Percentiles rank a stretch among this genome's conserved stretches.
These are phyloP conservation scores for Neomicropteryx cornuta DNA, from an alignment of 1,140 invertebrate genomes.

Conservation along the genomic window DNA sequence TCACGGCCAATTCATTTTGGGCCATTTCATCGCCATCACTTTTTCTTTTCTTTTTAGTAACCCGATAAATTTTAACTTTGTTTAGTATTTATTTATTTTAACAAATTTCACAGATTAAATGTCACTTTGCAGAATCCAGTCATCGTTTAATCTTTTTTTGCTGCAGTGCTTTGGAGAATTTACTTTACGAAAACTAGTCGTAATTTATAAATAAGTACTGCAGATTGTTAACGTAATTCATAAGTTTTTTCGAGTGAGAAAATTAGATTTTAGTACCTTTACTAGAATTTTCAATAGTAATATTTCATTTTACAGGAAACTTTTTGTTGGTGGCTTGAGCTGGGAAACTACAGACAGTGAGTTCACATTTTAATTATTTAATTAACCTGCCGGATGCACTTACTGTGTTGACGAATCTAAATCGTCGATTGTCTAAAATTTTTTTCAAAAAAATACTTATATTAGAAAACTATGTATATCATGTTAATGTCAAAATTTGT, in stretches of 20 bases:
- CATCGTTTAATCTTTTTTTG: conserved; percentile 35
- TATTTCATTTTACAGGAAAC: conserved; percentile 74
- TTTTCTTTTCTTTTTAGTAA: conserved; percentile 33
- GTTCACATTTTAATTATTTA: conserved; percentile 35
- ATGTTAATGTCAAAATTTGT: no score
- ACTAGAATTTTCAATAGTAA: conserved; percentile 20
- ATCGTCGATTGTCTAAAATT: no score
- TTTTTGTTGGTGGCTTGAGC: conserved; percentile 94
- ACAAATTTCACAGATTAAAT: conserved; percentile 35
- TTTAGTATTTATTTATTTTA: conserved; percentile 29
- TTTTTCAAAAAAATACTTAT: no score
- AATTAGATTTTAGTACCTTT: conserved; percentile 16
- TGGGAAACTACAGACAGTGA: conserved; percentile 97
- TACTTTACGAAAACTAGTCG: conserved; percentile 39
- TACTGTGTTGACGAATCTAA: not conserved
- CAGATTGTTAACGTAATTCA: conserved; percentile 39
- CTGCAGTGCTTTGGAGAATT: conserved; percentile 45
- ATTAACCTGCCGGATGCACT: no score
- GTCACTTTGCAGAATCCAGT: conserved; percentile 40
- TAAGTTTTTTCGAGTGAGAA: conserved; percentile 17
- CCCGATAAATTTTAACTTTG: conserved; percentile 21
- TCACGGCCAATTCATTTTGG: conserved; percentile 42
- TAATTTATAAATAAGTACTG: conserved; percentile 45
- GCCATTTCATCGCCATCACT: conserved; percentile 19
- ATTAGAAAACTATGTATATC: no score